Base-by-base conservation (phyloP, 92 coral and sea anemone species). In the Diadumene lineata region DNA sequence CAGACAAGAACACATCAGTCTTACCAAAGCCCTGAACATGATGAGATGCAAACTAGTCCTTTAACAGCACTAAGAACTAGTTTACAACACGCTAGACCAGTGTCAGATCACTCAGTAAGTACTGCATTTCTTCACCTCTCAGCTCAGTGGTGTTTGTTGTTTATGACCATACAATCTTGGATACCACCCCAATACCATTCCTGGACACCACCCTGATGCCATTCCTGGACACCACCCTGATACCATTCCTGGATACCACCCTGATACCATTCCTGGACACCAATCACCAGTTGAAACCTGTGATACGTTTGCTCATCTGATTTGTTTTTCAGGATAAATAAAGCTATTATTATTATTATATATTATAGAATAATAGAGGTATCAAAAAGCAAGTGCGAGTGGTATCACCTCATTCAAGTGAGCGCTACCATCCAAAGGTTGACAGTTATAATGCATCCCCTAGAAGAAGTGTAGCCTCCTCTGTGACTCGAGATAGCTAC, bases 381-480 rank as follows among this genome's bases (percentile, higher is more conserved):
- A 57, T 81, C 21, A 81, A 70, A 23, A 89, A 89, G 53, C 94
- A 84, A 55, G 94, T 89, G 18, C 79, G 94, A 69, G 80, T 89
- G 32, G 84, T 86, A n/a, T 82, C 91, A n/a, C 94, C 94, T 34
- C 51, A 73, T 16, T 48, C 27, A 17, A 69, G 77, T 28, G 75
- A 67, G 23, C 69, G 27, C 3, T 68, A 74, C n/a, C 27, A 58
- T 17, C 68, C 68, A 11, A 72, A 50, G 11, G 31, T 57, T 26
- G n/a, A 7, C 2, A 23, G 32, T 22, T 11, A 26, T 60, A 33
- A n/a, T n/a, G n/a, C 53, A 27, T 60, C 51, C 33, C 58, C 53
- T 63, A 33, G 18, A 31, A 65, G 56, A 26, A 33, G 31, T 27
- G 23, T 31, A 60, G 77, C 79, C 38, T 48, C 85, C 28, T 67